A percentile compares a stretch with the other conserved stretches of the same genome.
Conservation (phyloP, 2,113 vertebrate genomes). For the Caranx ignobilis region DNA sequence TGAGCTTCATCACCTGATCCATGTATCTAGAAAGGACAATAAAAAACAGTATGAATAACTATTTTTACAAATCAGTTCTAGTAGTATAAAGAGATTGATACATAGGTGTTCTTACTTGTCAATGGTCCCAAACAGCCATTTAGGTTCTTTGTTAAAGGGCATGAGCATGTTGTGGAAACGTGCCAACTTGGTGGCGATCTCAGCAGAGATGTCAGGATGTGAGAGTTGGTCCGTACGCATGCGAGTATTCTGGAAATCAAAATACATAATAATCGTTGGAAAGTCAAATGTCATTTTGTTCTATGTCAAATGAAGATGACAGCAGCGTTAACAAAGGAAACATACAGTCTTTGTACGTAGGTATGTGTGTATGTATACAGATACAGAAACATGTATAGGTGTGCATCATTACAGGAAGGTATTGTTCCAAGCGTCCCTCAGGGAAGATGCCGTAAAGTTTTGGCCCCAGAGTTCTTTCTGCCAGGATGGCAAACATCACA, state of each 20-base stretch:
- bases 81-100: not conserved
- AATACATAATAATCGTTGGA: no score
- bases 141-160: constrained; percentile 97
- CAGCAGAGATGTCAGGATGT: constrained; percentile 84
- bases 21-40: constrained; percentile 86
- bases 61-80: not conserved
- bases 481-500: constrained; percentile 97
- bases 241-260: constrained; percentile 83
- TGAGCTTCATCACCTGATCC: constrained; percentile 89
- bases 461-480: constrained; percentile 91
- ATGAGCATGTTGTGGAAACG: constrained; percentile 94
- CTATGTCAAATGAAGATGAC: not conserved
- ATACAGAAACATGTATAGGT: no score
- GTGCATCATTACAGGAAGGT: constrained; percentile 87
- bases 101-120: constrained; percentile 79
- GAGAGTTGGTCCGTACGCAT: constrained; percentile 88
- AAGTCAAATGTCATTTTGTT: not conserved
- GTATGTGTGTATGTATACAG: not conserved
- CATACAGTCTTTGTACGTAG: not conserved
- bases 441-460: constrained; percentile 95
- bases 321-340: not conserved
- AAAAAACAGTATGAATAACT: not conserved
- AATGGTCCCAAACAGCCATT: constrained; percentile 94
- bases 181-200: constrained; percentile 91
- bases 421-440: constrained; percentile 93